These are phyloP conservation scores for Sepiola atlantica DNA, from an alignment of 2,888 invertebrate species.

Conservation along the genomic window DNA sequence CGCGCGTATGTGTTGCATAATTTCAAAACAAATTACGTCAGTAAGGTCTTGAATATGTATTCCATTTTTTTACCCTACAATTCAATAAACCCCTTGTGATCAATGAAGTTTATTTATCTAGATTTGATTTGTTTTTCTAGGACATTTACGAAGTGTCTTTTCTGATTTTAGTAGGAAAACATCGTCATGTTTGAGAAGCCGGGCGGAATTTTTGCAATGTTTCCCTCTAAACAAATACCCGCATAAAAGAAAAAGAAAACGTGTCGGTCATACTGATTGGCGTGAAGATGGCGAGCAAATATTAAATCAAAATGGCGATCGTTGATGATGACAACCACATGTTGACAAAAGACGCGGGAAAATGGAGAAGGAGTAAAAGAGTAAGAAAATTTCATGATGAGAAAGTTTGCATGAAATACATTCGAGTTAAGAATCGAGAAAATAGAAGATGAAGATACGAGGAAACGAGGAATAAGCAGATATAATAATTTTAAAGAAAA, in stretches of 20 bases:
- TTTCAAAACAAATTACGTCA: too few species aligned
- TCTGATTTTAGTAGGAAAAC: background rate
- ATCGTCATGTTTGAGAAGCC: background rate
- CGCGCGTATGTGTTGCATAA: too few species aligned
- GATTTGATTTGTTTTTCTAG: background rate
- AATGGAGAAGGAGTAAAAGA: background rate
- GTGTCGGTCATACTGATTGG: background rate
- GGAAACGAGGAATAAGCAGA: too few species aligned
- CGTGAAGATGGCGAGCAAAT: background rate
- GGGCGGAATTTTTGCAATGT: background rate
- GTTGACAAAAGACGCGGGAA: background rate
- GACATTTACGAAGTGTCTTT: background rate
- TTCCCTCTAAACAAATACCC: background rate
- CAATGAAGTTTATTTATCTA: background rate
- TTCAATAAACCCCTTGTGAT: too few species aligned
- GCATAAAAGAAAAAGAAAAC: background rate
- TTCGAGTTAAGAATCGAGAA: background rate
- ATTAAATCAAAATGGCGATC: background rate
- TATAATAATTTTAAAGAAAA: too few species aligned
- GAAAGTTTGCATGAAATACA: background rate
- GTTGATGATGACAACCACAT: background rate
- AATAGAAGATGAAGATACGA: too few species aligned
- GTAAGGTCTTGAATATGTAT: too few species aligned
- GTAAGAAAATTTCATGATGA: background rate
- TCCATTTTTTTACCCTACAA: too few species aligned